Conservation (phyloP, 2,797 vertebrate genomes). For the Limnodromus scolopaceus region DNA sequence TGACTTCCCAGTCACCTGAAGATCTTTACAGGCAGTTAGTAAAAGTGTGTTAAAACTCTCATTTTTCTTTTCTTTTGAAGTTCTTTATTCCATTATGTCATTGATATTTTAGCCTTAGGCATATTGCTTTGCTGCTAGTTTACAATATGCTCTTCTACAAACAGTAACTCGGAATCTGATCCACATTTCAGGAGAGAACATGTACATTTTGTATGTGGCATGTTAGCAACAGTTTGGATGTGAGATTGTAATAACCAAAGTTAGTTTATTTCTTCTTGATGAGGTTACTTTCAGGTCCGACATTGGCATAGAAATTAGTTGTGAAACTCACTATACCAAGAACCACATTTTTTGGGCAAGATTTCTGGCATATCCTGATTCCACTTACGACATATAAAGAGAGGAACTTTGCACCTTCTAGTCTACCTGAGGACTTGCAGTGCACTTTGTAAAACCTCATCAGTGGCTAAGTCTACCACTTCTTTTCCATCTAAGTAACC, state of each 20-base stretch:
- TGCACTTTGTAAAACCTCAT: background rate
- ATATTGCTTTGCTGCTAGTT: background rate
- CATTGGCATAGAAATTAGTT: background rate
- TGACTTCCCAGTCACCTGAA: background rate
- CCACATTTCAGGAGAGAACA: background rate
- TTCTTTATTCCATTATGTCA: background rate
- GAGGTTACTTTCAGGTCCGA: background rate
- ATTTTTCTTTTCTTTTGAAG: background rate
- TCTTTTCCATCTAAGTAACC: background rate
- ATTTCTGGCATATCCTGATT: background rate
- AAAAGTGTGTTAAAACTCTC: background rate
- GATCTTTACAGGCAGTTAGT: background rate
- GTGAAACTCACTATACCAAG: background rate
- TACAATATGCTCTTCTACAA: background rate
- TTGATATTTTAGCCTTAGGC: background rate
- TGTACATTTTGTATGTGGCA: background rate
- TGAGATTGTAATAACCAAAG: background rate
- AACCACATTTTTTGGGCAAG: background rate
- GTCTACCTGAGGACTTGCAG: background rate
- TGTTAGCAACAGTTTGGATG: background rate
- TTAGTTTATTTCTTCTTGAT: background rate
- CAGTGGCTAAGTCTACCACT: background rate
- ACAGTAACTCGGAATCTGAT: background rate
- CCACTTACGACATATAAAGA: background rate
- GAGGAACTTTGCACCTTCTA: background rate